These are phyloP conservation scores for Orius insidiosus DNA, from an alignment of 1,140 invertebrate genomes.

Conservation along the genomic window DNA sequence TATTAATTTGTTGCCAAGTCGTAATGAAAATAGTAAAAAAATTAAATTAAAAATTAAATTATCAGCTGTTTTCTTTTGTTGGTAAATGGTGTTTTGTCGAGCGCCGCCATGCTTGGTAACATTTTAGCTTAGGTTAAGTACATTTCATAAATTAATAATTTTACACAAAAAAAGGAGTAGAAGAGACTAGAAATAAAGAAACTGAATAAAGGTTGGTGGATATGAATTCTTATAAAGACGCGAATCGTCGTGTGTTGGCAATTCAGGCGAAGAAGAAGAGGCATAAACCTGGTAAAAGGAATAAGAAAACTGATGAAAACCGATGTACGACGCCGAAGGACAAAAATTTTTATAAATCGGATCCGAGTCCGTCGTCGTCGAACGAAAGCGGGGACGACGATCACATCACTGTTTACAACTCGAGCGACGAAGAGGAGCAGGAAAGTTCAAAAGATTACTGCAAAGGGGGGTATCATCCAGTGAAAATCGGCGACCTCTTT, in stretches of 20 bases:
- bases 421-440: slow-evolving; percentile 82
- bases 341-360: slow-evolving; percentile 15
- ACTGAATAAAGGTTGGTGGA: not conserved
- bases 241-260: slow-evolving; percentile 68
- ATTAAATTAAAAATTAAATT: no score
- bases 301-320: slow-evolving; percentile 33
- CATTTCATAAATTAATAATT: not conserved
- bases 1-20: no score
- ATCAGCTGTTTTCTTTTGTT: slow-evolving; percentile 1
- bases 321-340: slow-evolving; percentile 18
- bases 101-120: slow-evolving; percentile 10
- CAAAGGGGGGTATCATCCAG: slow-evolving; percentile 93
- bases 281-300: slow-evolving; percentile 67
- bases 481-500: slow-evolving; percentile 91
- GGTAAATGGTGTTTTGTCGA: not conserved
- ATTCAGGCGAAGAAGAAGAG: slow-evolving; percentile 79
- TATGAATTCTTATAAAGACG: slow-evolving; percentile 70
- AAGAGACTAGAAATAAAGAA: not conserved
- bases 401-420: slow-evolving; percentile 47
- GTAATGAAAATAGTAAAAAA: no score
- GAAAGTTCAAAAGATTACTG: slow-evolving; percentile 88
- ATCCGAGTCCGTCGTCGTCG: slow-evolving; percentile 35
- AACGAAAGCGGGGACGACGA: slow-evolving; percentile 60
- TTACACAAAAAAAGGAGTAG: not conserved
- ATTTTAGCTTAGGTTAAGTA: slow-evolving; percentile 12